Base-by-base conservation (phyloP, 2,888 invertebrate genomes). In the Brachylomia viminalis region DNA sequence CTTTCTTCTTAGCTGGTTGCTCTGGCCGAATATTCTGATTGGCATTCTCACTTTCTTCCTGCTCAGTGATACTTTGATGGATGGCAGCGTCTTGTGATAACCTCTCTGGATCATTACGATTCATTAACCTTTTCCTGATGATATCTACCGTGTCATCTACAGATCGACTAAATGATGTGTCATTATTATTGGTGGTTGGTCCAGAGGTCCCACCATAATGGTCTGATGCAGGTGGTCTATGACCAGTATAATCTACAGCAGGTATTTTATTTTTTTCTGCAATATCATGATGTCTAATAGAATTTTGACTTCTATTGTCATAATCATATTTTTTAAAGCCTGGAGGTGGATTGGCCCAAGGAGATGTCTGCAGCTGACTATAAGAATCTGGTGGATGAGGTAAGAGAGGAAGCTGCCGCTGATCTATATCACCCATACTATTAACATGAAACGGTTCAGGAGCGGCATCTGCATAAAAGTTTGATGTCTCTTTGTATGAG, bases 61-160 rank as follows among this genome's bases (percentile, higher is more conserved):
- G 85, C 77, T 91, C 89, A 71, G 85, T 88, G 56, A 86, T 87
- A 78, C 74, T 84, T 49, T 89, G 90, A 62, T 87, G 89, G 30
- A 72, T 75, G n/a, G 86, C 72, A 38, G 89, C 71, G 17, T 88
- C 90, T 65, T 90, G 90, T 38, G 86, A 79, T 54, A 85, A 76
- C 45, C 84, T 88, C 33, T 91, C 93, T 47, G 92, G 87, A 72
- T 96, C 95, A 87, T 90, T 93, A n/a, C 95, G 92, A 86, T 93
- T 94, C 77, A 94, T 83, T 42, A 96, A 86, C 70, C 93, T 88
- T 86, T 92, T 95, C 66, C 96, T 92, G 8, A 96, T 91, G 78
- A 96, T 95, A 86, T 96, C 94, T 59, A 96, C 96, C 62, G 96
- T 96, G 78, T 96, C 96, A 90, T 95, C 95, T 42, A 96, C 93